Evolutionary conservation across 2,888 invertebrate genomes (phyloP).

Genomic region (Drosophila borborema): DNA sequence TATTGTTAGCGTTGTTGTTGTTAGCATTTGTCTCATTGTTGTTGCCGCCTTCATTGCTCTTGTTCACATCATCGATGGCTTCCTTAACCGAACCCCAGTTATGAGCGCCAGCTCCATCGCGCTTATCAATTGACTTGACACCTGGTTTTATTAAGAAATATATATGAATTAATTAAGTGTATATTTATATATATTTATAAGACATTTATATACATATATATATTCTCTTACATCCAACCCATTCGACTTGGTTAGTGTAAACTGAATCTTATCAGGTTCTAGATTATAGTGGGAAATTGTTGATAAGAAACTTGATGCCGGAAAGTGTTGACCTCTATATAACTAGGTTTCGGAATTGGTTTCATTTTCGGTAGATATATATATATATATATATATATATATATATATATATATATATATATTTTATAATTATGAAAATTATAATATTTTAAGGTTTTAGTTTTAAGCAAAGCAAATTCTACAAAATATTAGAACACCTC

Average conservation of each 20-base stretch:
- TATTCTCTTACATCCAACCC: conserved; percentile 8
- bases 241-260: conserved; percentile 19
- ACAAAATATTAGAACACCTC: neutral
- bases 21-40: conserved; percentile 64
- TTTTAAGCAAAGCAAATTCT: neutral
- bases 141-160: conserved; percentile 51
- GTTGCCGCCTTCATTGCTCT: conserved; percentile 62
- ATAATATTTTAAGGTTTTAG: neutral
- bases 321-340: conserved; percentile 1
- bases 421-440: neutral
- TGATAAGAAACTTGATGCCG: conserved; percentile 1
- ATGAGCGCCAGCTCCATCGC: conserved; percentile 97
- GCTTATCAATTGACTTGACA: conserved; percentile 97
- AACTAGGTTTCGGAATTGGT: neutral
- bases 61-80: conserved; percentile 89
- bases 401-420: too few relatives aligned
- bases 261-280: neutral
- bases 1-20: conserved; percentile 70
- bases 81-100: conserved; percentile 98
- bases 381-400: too few relatives aligned
- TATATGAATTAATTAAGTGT: too few relatives aligned
- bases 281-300: conserved; percentile 6
- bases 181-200: neutral
- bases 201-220: neutral
- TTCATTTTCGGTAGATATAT: neutral